Percentiles rank a stretch among this genome's conserved stretches.
Evolutionary conservation across 1,140 invertebrate genomes (phyloP).

Genomic region (Philaenus spumarius): DNA sequence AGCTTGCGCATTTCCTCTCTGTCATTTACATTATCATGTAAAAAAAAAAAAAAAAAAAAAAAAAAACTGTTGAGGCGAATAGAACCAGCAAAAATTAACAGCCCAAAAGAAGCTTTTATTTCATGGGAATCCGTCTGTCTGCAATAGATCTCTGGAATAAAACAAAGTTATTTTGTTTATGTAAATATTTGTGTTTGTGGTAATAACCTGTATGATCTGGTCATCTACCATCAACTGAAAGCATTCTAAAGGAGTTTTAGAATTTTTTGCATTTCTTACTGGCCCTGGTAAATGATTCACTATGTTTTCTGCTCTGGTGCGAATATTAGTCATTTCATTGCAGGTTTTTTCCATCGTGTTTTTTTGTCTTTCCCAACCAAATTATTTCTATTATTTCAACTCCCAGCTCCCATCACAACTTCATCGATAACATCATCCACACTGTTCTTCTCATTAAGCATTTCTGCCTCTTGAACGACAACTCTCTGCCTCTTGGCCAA

Average conservation of each 20-base stretch:
- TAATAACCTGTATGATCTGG: too few relatives aligned
- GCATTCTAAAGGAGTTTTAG: slow-evolving; percentile 14
- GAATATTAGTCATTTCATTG: slow-evolving; percentile 1
- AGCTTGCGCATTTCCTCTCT: slow-evolving; percentile 29
- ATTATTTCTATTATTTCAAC: too few relatives aligned
- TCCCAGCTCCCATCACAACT: too few relatives aligned
- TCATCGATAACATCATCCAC: too few relatives aligned
- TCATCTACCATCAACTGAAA: slow-evolving; percentile 20
- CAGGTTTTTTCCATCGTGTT: slow-evolving; percentile 10
- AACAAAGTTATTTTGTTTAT: background rate
- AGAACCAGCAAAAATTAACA: slow-evolving; percentile 24
- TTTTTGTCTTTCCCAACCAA: slow-evolving; percentile 11
- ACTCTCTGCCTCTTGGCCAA: too few relatives aligned
- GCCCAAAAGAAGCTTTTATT: background rate
- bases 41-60: slow-evolving; percentile 28
- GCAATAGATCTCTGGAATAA: background rate
- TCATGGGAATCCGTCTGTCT: background rate
- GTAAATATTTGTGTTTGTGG: too few relatives aligned
- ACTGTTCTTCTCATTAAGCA: too few relatives aligned
- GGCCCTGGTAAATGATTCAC: too few relatives aligned
- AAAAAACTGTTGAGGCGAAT: too few relatives aligned
- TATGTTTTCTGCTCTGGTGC: too few relatives aligned
- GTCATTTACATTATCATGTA: slow-evolving; percentile 31
- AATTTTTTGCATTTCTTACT: too few relatives aligned
- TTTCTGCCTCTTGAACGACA: too few relatives aligned